Base-by-base conservation (phyloP, 2,797 vertebrate genomes). In the Ptychobarbus kaznakovi region DNA sequence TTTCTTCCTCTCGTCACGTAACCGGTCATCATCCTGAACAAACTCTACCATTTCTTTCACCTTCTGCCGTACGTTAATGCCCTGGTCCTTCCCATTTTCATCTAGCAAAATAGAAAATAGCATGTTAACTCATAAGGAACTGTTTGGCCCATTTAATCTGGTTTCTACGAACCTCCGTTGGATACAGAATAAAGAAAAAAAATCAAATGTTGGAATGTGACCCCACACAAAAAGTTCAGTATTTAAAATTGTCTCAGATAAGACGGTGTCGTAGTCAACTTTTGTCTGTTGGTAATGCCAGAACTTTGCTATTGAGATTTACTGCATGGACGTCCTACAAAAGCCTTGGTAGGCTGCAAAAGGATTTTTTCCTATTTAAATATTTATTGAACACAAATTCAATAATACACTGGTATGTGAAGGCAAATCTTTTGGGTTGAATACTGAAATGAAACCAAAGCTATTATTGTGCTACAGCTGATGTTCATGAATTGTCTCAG, bases 1-100 rank as follows among this genome's bases (percentile, higher is more conserved):
- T 92, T 99, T 99, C 94, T 99, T 99, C 90, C 97, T 95, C 91
- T 99, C 98, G 87, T 99, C 98, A 88, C 97, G 95, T 79, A 99
- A 95, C 84, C 97, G 94, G 91, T 99, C 98, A 4, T 99, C 98
- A 3, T 99, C 98, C 91, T 99, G 98, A 86, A 97, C 96, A 87
- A 99, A 99, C 91, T 99, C 98, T 88, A 99, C 97, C 96, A 99
- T 97, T 92, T 99, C 98, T 91, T 99, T 99, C 80, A 99, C 98
- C 89, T 99, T 99, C 92, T 99, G 98, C 81, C 98, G 97, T 87
- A 99, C 98, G 82, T 99, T 99, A 93, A 99, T 96, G 86, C 98
- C 98, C 92, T 99, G 98, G 93, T 99, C 98, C 89, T 99, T 99
- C 18, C 98, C 97, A 82, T 96, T 97, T 90, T 99, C 98, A 92